Evolutionary conservation across 2,888 invertebrate species (phyloP), one percentile per base, ranked within the genome.

Genomic region (Agrochola lychnidis): DNA sequence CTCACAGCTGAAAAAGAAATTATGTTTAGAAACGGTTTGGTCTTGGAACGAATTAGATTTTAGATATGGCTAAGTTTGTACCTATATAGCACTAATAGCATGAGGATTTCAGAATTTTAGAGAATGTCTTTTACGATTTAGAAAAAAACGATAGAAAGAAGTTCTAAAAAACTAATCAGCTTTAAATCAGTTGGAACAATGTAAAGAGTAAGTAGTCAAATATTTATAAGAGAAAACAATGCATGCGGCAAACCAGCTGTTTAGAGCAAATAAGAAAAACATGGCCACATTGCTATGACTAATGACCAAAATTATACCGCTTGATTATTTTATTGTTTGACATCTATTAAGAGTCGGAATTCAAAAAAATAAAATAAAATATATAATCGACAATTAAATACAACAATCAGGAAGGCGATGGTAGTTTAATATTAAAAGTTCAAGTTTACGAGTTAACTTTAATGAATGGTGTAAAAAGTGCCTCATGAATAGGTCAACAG

Each of bases 361-460:
- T 48, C 16, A 61, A 57, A 70, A 22, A 30, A 22, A 30, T 9
- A 19, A 48, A n/a, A 36, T 63, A n/a, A 61, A 77, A 51, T 0
- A 36, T 66, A 40, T 40, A 62, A 59, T 69, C 64, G 36, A 56
- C 25, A 51, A 63, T 67, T 59, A 30, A 48, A 25, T 7, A 51
- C 42, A 70, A 48, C 61, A 73, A 83, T 51, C 67, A 79, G 81
- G 78, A 87, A 88, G 67, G 40, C 45, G 63, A 63, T 69, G 59
- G 69, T 62, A 66, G 63, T 64, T 64, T 56, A 61, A 45, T 61
- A 69, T 70, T 64, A 62, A 88, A 90, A 89, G 88, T 89, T 88
- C 87, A 90, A 89, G 87, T 87, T 83, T 78, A 87, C 74, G 42
- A 81, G 69, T 75, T 74, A 80, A 74, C 73, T 77, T 77, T 76